Conservation (phyloP, 1,140 invertebrate genomes). For the Brachionus rotundiformis region DNA sequence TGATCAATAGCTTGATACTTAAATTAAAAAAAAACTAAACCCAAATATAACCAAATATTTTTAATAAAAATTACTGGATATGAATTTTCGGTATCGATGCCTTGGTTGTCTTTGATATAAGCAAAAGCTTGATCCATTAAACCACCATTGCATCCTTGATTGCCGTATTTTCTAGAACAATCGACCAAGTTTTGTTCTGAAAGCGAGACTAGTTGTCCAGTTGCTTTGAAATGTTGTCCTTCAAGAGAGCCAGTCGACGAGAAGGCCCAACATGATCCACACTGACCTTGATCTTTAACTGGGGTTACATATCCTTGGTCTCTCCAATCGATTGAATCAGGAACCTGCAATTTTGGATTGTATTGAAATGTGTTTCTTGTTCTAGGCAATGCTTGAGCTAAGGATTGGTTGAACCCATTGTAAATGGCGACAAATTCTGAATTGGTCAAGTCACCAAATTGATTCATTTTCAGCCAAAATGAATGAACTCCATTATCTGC, state of each 20-base stretch:
- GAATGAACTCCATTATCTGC: slow-evolving; percentile 56
- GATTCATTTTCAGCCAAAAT: slow-evolving; percentile 59
- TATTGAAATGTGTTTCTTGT: neutral
- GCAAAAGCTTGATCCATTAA: slow-evolving; percentile 61
- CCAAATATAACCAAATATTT: neutral
- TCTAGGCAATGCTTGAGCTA: neutral
- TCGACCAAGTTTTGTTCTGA: slow-evolving; percentile 60
- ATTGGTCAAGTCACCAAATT: slow-evolving; percentile 57
- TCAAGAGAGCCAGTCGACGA: slow-evolving; percentile 56
- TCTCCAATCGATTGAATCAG: slow-evolving; percentile 50
- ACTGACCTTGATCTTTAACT: slow-evolving; percentile 52
- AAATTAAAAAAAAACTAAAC: neutral
- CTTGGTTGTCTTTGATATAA: slow-evolving; percentile 56
- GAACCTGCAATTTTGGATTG: slow-evolving; percentile 37
- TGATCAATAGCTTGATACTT: slow-evolving; percentile 47
- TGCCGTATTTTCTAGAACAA: slow-evolving; percentile 56
- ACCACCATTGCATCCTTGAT: slow-evolving; percentile 61
- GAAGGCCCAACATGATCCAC: slow-evolving; percentile 53
- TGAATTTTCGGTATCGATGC: slow-evolving; percentile 44
- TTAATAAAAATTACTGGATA: slow-evolving; percentile 43
- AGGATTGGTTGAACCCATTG: slow-evolving; percentile 14
- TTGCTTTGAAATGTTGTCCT: slow-evolving; percentile 56
- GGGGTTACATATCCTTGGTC: slow-evolving; percentile 49
- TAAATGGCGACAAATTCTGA: slow-evolving; percentile 41
- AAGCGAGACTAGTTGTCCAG: slow-evolving; percentile 55